Base-by-base conservation (phyloP, 2,113 vertebrate genomes). In the Rhegmatorhina hoffmannsi region DNA sequence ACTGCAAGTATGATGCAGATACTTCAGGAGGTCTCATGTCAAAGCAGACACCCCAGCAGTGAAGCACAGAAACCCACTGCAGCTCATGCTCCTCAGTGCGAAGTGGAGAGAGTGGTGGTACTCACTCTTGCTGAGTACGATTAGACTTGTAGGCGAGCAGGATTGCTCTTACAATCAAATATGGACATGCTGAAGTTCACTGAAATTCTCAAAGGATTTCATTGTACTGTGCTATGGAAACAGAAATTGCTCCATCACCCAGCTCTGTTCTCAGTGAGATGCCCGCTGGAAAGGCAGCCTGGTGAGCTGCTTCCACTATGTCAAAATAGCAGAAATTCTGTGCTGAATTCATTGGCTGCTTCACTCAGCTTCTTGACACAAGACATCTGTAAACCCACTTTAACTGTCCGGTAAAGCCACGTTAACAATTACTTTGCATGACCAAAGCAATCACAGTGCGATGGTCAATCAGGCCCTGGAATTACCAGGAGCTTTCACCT, bases 301-400 rank as follows among this genome's bases (percentile, higher is more conserved):
- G 34, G 38, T 23, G 43, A 53, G 58, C 28, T 1, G 82, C 38
- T 81, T 77, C 56, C 74, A n/a, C 62, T 33, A 7, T 43, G 1
- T 16, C 2, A 1, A 33, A 77, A 62, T 20, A 78, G 69, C 21
- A 28, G 25, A 76, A 81, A 20, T 13, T 40, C 64, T 68, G 36
- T 23, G 64, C 76, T 64, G 31, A 90, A 52, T 87, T 84, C 72
- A 50, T 14, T 12, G 49, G 47, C 87, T 70, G 67, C 55, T 88
- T 74, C 11, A 2, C 66, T 84, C 76, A 34, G 47, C 60, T 78
- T 47, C 40, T 53, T 81, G 49, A 72, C 72, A 72, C 52, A 72
- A 53, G 76, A 40, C 90, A 92, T 44, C 79, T 84, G 90, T 90
- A 92, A 93, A 93, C 28, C 47, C 68, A 24, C 24, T 91, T 81